These are phyloP conservation scores for Hyla sarda DNA, from an alignment of 2,113 vertebrate species.

Conservation along the genomic window DNA sequence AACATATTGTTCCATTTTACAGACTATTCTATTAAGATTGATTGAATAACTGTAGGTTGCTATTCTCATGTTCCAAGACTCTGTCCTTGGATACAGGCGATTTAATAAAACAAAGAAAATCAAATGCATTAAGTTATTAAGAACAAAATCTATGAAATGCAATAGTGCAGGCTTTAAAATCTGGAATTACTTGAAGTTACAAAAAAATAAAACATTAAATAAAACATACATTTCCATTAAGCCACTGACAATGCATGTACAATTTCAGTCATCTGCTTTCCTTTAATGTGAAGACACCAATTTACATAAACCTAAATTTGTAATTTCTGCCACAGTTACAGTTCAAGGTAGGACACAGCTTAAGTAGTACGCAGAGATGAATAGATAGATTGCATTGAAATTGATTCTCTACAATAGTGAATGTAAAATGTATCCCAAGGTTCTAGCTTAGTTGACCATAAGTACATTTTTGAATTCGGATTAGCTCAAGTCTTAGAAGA, in stretches of 20 bases:
- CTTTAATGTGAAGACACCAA: not conserved
- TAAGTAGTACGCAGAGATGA: not conserved
- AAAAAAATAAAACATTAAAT: not conserved
- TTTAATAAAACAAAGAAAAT: constrained; percentile 29
- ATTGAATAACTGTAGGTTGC: constrained; percentile 1
- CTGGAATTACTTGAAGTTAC: not conserved
- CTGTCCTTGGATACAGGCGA: constrained; percentile 24
- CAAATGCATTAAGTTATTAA: constrained; percentile 7
- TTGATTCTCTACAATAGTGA: not conserved
- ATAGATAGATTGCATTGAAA: not conserved
- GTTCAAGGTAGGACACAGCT: not conserved
- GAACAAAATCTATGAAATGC: not conserved
- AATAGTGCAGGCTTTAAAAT: not conserved
- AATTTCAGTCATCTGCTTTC: not conserved
- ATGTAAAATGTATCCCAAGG: constrained; percentile 10
- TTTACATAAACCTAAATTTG: not conserved
- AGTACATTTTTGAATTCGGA: constrained; percentile 10
- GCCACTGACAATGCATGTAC: not conserved
- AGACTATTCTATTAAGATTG: constrained; percentile 28
- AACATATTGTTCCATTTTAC: constrained; percentile 26
- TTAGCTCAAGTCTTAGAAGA: constrained; percentile 9
- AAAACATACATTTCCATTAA: not conserved
- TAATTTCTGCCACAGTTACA: not conserved
- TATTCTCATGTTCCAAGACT: constrained; percentile 27
- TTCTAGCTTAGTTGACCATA: not conserved